Conservation (phyloP, 1,140 invertebrate species). For the Drosophila leontia region DNA sequence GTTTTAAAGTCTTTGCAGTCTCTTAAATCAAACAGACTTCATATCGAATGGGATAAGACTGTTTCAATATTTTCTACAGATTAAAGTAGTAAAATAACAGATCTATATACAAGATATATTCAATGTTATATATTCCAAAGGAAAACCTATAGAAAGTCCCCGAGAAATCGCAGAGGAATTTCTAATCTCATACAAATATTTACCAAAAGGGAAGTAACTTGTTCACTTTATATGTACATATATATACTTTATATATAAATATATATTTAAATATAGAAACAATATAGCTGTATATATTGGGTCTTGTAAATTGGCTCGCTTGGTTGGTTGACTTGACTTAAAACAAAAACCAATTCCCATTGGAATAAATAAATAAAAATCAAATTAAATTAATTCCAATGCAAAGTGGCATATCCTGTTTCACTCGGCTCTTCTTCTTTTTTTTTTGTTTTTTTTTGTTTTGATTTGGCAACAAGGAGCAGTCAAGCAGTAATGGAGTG, state of each 20-base stretch:
- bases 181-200: too few species aligned
- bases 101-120: too few species aligned
- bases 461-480: conserved; percentile 46
- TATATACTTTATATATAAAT: not conserved
- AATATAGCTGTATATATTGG: not conserved
- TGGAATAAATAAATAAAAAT: conserved; percentile 79
- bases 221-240: too few species aligned
- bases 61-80: too few species aligned
- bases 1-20: too few species aligned
- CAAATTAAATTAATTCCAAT: conserved; percentile 77
- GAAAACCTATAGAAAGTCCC: too few species aligned
- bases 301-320: conserved; percentile 20
- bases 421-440: not conserved
- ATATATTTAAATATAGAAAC: not conserved
- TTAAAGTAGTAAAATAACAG: too few species aligned
- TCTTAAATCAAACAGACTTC: too few species aligned
- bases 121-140: too few species aligned
- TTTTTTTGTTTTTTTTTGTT: conserved; percentile 1
- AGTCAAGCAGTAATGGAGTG: conserved; percentile 29
- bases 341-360: conserved; percentile 52
- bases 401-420: conserved; percentile 26
- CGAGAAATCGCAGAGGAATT: too few species aligned
- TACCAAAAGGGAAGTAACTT: too few species aligned
- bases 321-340: not conserved
- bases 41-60: too few species aligned